Evolutionary conservation across 2,888 invertebrate genomes (phyloP), one percentile per base, ranked within the genome.

Genomic region (Lasioglossum malachurum): DNA sequence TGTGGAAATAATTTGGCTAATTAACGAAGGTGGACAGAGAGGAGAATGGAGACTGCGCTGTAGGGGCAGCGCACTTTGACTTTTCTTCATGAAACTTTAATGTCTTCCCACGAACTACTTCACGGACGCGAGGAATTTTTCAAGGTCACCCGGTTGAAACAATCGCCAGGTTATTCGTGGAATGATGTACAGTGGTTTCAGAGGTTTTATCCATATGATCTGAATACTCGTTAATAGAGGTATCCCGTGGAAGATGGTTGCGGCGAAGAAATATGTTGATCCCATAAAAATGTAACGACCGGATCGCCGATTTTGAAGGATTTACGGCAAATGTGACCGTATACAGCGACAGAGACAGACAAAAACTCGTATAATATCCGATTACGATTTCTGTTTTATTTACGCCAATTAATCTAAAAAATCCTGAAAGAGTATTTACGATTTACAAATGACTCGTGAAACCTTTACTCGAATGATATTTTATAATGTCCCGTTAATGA

Each of bases 31-130:
- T 41, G 3, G 23, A 69, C n/a, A 4, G 69, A 38, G 31, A 67
- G 31, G 23, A 23, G 31, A 67, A 67, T 4, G 69, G 10, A 46
- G 46, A 69, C 1, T 69, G 16, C 23, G 38, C n/a, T 41, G 12
- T 10, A 1, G 3, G 4, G 38, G 23, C 35, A 67, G 23, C 38
- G 31, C 31, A 49, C 31, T 19, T 10, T 31, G 73, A 49, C 46
- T 49, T 73, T 49, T 73, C 49, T 73, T 49, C 73, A 49, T 73
- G 73, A 49, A 73, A 49, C 31, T 35, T 46, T 49, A 73, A 73
- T 23, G 49, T 19, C 31, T 31, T 27, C 73, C 23, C 31, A 27
- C 73, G 31, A 73, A 49, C 49, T 49, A 8, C 49, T 16, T 49
- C 10, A 49, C 73, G 49, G 31, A 31, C 49, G 69, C 69, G 69